A percentile compares a stretch with the other conserved stretches of the same genome.
phyloP scores from a whole-genome alignment of 2,113 vertebrate genomes.

The Oryzias javanicus region DNA sequence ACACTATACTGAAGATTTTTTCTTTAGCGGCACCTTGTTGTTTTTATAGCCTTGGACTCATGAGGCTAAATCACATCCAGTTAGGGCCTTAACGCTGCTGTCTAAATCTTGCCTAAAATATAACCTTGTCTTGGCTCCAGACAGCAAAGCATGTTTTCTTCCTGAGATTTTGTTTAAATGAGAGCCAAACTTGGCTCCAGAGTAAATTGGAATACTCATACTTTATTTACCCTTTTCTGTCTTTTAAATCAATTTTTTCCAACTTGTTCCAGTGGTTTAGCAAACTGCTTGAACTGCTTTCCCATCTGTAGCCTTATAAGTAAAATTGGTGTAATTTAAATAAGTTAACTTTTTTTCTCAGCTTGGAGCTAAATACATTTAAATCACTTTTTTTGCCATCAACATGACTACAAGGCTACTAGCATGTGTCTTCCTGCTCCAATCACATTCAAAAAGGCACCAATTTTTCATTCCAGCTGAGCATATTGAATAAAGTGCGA shows the following conservation, averaged over 20 bases:
- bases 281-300: slow-evolving; percentile 4
- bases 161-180: too few relatives aligned
- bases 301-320: slow-evolving; percentile 31
- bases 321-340: slow-evolving; percentile 11
- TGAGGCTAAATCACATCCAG: slow-evolving; percentile 20
- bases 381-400: too few relatives aligned
- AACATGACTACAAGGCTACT: too few relatives aligned
- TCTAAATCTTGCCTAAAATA: slow-evolving; percentile 36
- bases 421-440: too few relatives aligned
- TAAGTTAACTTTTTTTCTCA: slow-evolving; percentile 18
- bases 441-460: slow-evolving; percentile 11
- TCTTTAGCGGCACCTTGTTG: slow-evolving; percentile 12
- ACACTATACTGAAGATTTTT: neutral
- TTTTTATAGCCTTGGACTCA: slow-evolving; percentile 26
- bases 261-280: too few relatives aligned
- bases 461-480: slow-evolving; percentile 29
- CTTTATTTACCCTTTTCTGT: too few relatives aligned
- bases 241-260: too few relatives aligned
- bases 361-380: slow-evolving; percentile 28
- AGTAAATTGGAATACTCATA: too few relatives aligned
- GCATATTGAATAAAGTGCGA: slow-evolving; percentile 40
- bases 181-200: too few relatives aligned
- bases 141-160: too few relatives aligned
- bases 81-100: slow-evolving; percentile 48
- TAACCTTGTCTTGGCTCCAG: neutral